Evolutionary conservation across 1,140 invertebrate species (phyloP), one percentile per base, ranked within the genome.

Genomic region (Gryon sp.): DNA sequence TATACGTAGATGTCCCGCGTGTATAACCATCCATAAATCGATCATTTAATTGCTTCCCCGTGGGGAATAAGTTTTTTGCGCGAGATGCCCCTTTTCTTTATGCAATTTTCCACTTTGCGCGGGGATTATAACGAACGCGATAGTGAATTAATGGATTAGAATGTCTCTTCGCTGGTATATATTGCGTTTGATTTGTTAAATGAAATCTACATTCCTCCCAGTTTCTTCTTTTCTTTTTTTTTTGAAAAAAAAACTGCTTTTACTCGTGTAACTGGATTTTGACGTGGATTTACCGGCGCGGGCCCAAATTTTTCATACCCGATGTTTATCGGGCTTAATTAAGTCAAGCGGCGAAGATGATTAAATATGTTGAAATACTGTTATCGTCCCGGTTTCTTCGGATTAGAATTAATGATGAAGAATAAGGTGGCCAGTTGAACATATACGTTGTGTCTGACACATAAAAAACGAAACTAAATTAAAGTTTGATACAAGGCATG

Each of bases 11-110:
- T 79, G 78, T 80, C 77, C 74, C 62, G 80, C 62, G 70, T 80
- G 77, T n/a, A n/a, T 82, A 81, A 83, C 79, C 77, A 84, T 79
- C 76, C 80, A 83, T 85, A 85, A 83, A 85, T 85, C 82, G 82
- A 83, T 85, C 83, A 79, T 81, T 84, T 84, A 84, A 84, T 84
- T 82, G 81, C 77, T 9, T 72, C 80, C 73, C 78, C 68, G 78
- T 48, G 38, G 77, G 75, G 74, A 65, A 53, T 63, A 46, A 24
- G 50, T 75, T 76, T 80, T 74, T 81, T 65, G 26, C 26, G 48
- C 73, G 40, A 45, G 48, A n/a, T n/a, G n/a, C n/a, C 53, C 43
- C 28, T 68, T 52, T 60, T 55, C 36, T 34, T 60, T 4, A 34
- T 46, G 32, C 53, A 69, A 69, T 59, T 38, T 48, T 32, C 18